Conservation (phyloP, 37 sponge, comb jelly and placozoan species). For the Trichoplax adhaerens region DNA sequence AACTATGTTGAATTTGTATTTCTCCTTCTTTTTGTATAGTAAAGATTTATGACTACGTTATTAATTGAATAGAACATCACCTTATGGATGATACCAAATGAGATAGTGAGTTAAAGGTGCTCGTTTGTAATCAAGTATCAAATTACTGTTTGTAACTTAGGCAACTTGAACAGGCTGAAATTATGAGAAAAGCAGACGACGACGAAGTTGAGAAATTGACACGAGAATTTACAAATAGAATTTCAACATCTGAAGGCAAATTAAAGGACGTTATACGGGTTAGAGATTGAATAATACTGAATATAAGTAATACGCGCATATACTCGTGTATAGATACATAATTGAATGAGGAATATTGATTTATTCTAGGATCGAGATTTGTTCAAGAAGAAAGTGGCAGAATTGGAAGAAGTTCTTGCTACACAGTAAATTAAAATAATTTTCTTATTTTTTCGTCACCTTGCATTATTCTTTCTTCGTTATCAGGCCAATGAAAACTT, state of each 20-base stretch:
- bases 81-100: too few species aligned
- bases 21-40: neutral
- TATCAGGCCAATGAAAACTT: too few species aligned
- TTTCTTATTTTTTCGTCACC: too few species aligned
- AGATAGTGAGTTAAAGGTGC: too few species aligned
- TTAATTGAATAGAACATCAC: too few species aligned
- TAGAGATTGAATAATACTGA: neutral
- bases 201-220: constrained; percentile 28
- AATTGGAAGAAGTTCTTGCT: neutral
- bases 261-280: constrained; percentile 40
- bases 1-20: neutral
- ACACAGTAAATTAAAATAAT: too few species aligned
- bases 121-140: too few species aligned
- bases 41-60: neutral
- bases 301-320: neutral
- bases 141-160: neutral
- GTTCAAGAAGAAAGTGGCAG: neutral
- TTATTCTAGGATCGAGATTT: neutral
- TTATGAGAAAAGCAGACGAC: constrained; percentile 3
- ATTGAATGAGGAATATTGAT: neutral
- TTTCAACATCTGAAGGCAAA: constrained; percentile 45
- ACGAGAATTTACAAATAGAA: constrained; percentile 40
- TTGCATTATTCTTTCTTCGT: too few species aligned
- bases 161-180: constrained; percentile 25
- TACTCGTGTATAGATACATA: neutral